Base-by-base conservation (phyloP, 37 sponge, comb jelly and placozoan genomes). In the Ianthella basta region DNA sequence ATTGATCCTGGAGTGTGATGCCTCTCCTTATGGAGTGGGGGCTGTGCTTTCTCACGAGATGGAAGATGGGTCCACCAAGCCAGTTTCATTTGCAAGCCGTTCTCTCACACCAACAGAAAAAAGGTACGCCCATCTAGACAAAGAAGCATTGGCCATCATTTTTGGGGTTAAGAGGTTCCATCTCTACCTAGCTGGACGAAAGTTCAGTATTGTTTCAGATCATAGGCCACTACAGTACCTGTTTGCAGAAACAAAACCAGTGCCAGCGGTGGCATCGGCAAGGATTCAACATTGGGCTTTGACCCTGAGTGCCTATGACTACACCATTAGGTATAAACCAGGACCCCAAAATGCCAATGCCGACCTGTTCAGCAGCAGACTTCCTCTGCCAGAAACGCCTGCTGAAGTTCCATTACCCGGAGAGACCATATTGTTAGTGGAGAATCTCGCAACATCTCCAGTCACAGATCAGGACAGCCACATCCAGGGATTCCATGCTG, bases 231-330 rank as follows among this genome's bases (percentile, higher is more conserved):
- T 84, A 56, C 84, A 72, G 32, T 14, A 67, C 72, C 37, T 84
- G 30, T 84, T 84, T 69, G 73, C 53, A n/a, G 39, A 72, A 56
- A 50, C 23, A 0, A 50, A 67, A 40, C 73, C 84, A 34, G 84
- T 84, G 21, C 72, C 84, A 40, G n/a, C 23, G 56, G 35, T 84
- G 72, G 84, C 84, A 32, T 67, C 84, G 19, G 84, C 84, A 23
- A 69, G 84, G 41, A 44, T 84, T 20, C 84, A 84, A 84, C 50
- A 44, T 27, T 84, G 55, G 72, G 84, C 84, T 1, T 70, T 84
- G 29, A 34, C 32, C 25, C 72, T 84, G 57, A 54, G 56, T 67
- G 84, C 73, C 21, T 84, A 84, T 36, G 24, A 84, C 56, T 84
- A 84, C 56, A 34, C 70, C 32, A 55, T 84, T 55, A 39, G 53